phyloP scores from a whole-genome alignment of 2,888 invertebrate species.

The Melanostoma mellinum region DNA sequence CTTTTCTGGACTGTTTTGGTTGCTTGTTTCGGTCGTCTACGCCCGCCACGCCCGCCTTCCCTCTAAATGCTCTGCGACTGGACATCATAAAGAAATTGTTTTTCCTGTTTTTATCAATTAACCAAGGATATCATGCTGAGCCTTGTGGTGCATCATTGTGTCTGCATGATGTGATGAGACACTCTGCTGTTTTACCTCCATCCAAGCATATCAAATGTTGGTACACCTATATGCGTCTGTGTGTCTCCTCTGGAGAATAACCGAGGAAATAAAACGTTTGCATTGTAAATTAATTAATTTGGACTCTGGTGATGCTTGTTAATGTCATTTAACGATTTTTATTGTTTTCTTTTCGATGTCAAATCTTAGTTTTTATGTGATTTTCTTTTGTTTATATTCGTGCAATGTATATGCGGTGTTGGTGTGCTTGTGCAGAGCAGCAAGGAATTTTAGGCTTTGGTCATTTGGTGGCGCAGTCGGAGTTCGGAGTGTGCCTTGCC shows the following conservation, averaged over 20 bases:
- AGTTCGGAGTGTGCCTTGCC: conserved; percentile 46
- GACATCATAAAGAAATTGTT: conserved; percentile 57
- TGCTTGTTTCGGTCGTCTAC: conserved; percentile 18
- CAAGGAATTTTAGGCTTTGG: conserved; percentile 12
- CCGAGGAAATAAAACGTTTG: conserved; percentile 71
- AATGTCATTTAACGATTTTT: conserved; percentile 73
- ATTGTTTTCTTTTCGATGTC: conserved; percentile 71
- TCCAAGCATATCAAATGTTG: not conserved
- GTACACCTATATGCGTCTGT: not conserved
- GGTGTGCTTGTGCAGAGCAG: not conserved
- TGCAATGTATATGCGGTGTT: not conserved
- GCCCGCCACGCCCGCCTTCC: not conserved
- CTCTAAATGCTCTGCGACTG: conserved; percentile 1
- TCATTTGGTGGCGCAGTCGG: conserved; percentile 19
- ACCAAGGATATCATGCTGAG: conserved; percentile 66
- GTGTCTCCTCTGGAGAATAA: conserved; percentile 34
- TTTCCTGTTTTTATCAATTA: conserved; percentile 73
- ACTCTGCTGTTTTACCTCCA: conserved; percentile 12
- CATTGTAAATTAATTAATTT: conserved; percentile 73
- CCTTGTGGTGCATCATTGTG: conserved; percentile 61
- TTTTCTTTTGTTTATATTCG: conserved; percentile 49
- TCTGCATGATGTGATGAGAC: conserved; percentile 47
- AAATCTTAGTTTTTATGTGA: conserved; percentile 64
- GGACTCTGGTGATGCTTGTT: conserved; percentile 71
- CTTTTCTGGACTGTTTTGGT: conserved; percentile 34